Percentiles rank a stretch among this genome's conserved stretches.
Conservation (phyloP, 2,113 vertebrate genomes). For the Aegotheles bennettii region DNA sequence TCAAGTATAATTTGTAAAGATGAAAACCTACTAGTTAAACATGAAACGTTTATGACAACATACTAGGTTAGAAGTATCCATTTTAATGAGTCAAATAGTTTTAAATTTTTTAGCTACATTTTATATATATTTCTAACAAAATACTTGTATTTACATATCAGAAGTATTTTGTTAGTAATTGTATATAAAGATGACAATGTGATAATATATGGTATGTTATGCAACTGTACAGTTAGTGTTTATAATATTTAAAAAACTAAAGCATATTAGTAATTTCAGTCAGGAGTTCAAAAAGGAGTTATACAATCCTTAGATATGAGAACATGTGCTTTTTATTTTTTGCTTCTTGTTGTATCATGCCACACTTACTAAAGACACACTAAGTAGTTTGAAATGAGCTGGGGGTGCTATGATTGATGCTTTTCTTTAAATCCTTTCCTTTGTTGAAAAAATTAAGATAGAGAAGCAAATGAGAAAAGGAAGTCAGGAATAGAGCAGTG, state of each 20-base stretch:
- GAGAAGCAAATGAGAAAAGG: background rate
- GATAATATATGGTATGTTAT: background rate
- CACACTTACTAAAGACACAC: background rate
- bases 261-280: background rate
- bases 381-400: background rate
- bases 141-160: background rate
- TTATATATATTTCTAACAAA: background rate
- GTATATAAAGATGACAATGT: background rate
- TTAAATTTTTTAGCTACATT: background rate
- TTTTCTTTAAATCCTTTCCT: background rate
- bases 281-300: background rate
- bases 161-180: background rate
- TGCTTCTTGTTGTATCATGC: background rate
- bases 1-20: background rate
- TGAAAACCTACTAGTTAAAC: background rate
- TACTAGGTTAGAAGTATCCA: background rate
- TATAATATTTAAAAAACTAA: background rate
- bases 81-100: background rate
- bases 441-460: background rate
- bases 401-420: background rate
- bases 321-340: background rate
- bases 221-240: background rate
- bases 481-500: background rate
- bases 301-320: background rate
- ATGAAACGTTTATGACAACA: background rate